These are phyloP conservation scores for Otis tarda DNA, from an alignment of 2,113 vertebrate species.

Conservation along the genomic window DNA sequence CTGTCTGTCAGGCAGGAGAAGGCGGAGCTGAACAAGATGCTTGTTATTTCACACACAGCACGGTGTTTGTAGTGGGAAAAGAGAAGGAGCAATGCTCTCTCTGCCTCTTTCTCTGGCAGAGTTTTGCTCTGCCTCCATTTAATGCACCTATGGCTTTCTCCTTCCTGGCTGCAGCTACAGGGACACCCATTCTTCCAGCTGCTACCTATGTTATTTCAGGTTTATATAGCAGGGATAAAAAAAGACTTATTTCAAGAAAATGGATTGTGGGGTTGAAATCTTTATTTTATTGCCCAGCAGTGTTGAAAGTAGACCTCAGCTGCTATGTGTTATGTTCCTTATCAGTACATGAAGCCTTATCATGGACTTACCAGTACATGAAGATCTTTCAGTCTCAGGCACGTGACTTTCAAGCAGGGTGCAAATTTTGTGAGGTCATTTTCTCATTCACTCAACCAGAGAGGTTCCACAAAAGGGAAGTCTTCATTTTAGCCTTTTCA, in stretches of 20 bases:
- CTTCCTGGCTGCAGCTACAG: background rate
- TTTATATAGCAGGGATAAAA: background rate
- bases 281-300: background rate
- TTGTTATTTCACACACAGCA: background rate
- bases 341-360: background rate
- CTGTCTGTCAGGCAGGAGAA: background rate
- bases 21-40: background rate
- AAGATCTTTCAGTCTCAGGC: background rate
- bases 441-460: background rate
- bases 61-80: accelerated
- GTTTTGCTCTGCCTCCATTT: background rate
- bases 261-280: background rate
- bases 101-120: background rate
- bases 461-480: background rate
- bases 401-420: background rate
- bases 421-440: background rate
- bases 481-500: background rate
- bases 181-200: background rate
- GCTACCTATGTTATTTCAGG: background rate
- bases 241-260: background rate
- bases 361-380: background rate
- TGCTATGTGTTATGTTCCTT: background rate
- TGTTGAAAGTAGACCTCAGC: background rate
- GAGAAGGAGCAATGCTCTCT: accelerated
- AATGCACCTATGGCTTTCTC: background rate